Conservation (phyloP, 2,113 vertebrate species). For the Indri indri region DNA sequence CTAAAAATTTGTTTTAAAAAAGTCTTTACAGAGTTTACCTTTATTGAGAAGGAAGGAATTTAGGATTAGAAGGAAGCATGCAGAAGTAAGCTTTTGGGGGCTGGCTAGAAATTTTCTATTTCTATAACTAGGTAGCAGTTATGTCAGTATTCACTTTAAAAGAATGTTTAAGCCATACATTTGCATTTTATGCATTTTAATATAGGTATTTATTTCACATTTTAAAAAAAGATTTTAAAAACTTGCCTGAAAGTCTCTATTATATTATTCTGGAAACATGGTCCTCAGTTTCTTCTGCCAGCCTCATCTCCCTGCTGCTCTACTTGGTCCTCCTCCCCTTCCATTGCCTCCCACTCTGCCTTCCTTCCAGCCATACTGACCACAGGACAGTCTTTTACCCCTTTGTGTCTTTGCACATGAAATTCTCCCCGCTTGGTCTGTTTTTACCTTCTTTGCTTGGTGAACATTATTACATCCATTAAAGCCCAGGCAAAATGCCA, state of each 20-base stretch:
- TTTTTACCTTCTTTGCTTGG: background rate
- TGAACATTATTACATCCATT: background rate
- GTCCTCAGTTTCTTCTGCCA: background rate
- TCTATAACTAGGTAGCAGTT: background rate
- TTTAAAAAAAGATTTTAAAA: background rate
- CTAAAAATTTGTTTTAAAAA: background rate
- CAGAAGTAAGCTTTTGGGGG: background rate
- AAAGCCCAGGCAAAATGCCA: background rate
- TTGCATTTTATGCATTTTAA: background rate
- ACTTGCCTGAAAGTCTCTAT: background rate
- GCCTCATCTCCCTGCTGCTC: background rate
- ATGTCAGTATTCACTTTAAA: background rate
- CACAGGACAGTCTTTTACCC: background rate
- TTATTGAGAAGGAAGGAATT: background rate
- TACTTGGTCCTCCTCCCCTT: background rate
- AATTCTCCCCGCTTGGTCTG: background rate
- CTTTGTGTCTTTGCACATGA: background rate
- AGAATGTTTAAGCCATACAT: background rate
- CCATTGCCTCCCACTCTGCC: background rate
- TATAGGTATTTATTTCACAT: background rate
- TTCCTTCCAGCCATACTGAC: background rate
- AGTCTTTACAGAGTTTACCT: background rate
- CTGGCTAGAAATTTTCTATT: background rate
- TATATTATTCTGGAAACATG: background rate
- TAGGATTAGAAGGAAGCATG: background rate